Base-by-base conservation (phyloP, 2,113 vertebrate genomes). In the Syrrhaptes paradoxus region DNA sequence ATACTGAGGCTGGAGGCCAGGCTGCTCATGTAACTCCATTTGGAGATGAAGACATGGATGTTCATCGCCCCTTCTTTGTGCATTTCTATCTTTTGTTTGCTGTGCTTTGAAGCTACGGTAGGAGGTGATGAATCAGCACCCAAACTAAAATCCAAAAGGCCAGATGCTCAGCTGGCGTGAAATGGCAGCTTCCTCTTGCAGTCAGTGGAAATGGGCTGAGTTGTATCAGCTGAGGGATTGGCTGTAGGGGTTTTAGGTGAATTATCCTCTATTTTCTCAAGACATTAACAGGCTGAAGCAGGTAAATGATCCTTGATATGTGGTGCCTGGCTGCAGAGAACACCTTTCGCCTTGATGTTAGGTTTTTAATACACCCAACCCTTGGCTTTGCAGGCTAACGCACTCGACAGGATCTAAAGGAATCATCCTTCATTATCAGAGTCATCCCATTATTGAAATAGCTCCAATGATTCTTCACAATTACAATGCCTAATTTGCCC, bases 401-500 rank as follows among this genome's bases (percentile, higher is more conserved):
- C 62, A 59, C 85, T 77, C 52, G 21, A 74, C 52, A 65, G 75
- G 76, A 90, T 68, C 88, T 93, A 17, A 95, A 96, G 76, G 85
- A 95, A 63, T 86, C 92, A 74, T 86, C 82, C 92, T 54, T 94
- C 87, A 93, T 96, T 94, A 96, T 95, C 96, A 94, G 70, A n/a
- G 85, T 71, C 87, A 96, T 88, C 82, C 93, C 90, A 90, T 73
- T 84, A 84, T 48, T 95, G 91, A 96, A 95, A 93, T 10, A 90
- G 52, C 92, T 93, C 88, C 82, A 71, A 6, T 91, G 79, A 61
- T 78, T 93, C 92, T 43, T 85, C 93, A 85, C 94, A 94, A 96
- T 95, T 96, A 94, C 95, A 94, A 86, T 61, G 93, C 90, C 85
- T 97, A 88, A 96, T 95, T 96, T 95, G 79, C 93, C 95, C 96